Conservation (phyloP, 2,888 invertebrate species). For the Tenthredo mesomela region DNA sequence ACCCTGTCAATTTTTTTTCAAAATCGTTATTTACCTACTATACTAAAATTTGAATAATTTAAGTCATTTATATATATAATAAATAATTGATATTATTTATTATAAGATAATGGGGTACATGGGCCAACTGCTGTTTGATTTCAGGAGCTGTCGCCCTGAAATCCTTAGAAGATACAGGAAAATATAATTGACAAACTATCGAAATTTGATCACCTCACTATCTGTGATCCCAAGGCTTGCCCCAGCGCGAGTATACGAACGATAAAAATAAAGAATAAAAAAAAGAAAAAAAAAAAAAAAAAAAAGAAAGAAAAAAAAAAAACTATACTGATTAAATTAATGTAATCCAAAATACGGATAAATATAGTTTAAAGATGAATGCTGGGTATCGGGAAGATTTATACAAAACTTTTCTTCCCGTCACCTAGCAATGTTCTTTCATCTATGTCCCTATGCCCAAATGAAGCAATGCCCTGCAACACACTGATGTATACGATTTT, state of each 20-base stretch:
- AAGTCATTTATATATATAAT: constrained; percentile 21
- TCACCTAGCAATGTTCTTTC: constrained; percentile 42
- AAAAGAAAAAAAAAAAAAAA: no score
- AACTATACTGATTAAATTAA: constrained; percentile 72
- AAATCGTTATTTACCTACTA: not conserved
- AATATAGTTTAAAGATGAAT: constrained; percentile 47
- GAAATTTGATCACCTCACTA: constrained; percentile 77
- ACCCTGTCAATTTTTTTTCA: constrained; percentile 29
- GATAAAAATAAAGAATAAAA: no score
- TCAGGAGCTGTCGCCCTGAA: constrained; percentile 78
- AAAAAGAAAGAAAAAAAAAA: no score
- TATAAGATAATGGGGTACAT: constrained; percentile 66
- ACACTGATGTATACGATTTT: constrained; percentile 80
- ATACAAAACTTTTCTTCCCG: not conserved
- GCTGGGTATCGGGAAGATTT: constrained; percentile 45
- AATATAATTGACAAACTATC: constrained; percentile 63
- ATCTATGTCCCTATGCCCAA: constrained; percentile 59
- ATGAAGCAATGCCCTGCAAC: constrained; percentile 77
- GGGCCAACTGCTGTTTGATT: constrained; percentile 74
- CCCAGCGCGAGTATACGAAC: constrained; percentile 75
- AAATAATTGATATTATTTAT: constrained; percentile 46
- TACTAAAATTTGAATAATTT: constrained; percentile 29
- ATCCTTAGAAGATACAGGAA: constrained; percentile 73
- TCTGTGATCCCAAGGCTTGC: constrained; percentile 77
- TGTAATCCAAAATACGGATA: constrained; percentile 60